Conservation (phyloP, 1,140 invertebrate genomes). For the Musca vetustissima region DNA sequence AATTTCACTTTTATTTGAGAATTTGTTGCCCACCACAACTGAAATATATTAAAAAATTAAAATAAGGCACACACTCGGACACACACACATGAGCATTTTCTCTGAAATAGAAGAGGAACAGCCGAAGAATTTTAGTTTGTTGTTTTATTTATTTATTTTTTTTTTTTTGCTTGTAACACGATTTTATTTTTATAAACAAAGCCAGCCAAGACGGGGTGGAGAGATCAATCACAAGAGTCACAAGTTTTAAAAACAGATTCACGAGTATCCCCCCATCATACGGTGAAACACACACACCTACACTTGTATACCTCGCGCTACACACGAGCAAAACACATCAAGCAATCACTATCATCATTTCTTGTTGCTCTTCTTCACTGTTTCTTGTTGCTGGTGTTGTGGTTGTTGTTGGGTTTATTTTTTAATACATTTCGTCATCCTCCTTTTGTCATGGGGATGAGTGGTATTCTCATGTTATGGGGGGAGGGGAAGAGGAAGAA, state of each 20-base stretch:
- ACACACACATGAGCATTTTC: no score
- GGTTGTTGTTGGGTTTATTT: constrained; percentile 7
- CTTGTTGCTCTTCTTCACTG: constrained; percentile 17
- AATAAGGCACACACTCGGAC: no score
- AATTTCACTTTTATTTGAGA: no score
- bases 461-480: neutral
- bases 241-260: constrained; percentile 5
- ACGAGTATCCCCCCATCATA: neutral
- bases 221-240: constrained; percentile 22
- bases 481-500: no score
- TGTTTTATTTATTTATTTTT: no score
- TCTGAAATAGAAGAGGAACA: no score
- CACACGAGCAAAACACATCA: neutral
- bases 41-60: no score
- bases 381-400: neutral
- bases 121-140: no score
- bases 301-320: neutral
- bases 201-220: neutral
- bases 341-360: neutral
- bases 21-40: no score
- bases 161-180: neutral
- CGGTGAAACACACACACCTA: neutral
- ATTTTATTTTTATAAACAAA: constrained; percentile 23
- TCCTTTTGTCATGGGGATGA: neutral
- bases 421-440: constrained; percentile 20